Evolutionary conservation across 2,113 vertebrate genomes (phyloP).

Genomic region (Nyctereutes procyonoides): DNA sequence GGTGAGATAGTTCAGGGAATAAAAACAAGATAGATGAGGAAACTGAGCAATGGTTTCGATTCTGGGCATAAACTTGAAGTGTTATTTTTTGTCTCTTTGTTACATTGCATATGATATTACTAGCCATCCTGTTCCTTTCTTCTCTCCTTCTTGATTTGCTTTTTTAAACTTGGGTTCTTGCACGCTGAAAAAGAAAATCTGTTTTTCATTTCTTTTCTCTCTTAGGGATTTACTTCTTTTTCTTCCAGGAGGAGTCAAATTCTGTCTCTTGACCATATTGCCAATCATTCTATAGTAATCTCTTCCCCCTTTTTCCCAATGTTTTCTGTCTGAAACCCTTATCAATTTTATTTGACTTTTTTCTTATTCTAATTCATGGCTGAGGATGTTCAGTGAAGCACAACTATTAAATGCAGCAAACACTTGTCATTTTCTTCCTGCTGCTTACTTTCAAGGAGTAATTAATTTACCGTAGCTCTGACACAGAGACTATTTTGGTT

Average conservation of each 20-base stretch:
- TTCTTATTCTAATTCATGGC: neutral
- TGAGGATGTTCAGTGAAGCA: neutral
- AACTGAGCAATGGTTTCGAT: neutral
- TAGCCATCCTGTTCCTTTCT: neutral
- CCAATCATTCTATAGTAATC: neutral
- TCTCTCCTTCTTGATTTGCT: neutral
- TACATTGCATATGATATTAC: neutral
- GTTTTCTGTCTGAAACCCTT: conserved; percentile 1
- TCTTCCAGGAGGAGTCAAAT: neutral
- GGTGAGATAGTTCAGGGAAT: neutral
- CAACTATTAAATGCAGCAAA: neutral
- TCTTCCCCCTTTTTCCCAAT: neutral
- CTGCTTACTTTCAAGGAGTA: conserved; percentile 55
- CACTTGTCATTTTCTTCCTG: conserved; percentile 56
- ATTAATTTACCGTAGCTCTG: conserved; percentile 53
- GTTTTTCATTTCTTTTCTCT: neutral
- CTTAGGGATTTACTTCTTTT: conserved; percentile 33
- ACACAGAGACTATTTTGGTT: conserved; percentile 62
- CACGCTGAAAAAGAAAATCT: neutral
- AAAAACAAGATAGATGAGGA: neutral
- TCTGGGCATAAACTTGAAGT: neutral
- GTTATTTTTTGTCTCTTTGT: neutral
- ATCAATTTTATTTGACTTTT: conserved; percentile 43
- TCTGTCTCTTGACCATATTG: neutral
- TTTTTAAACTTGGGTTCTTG: neutral